Percentiles rank a stretch among this genome's conserved stretches.
phyloP scores from a whole-genome alignment of 2,113 vertebrate species.

The Colius striatus region DNA sequence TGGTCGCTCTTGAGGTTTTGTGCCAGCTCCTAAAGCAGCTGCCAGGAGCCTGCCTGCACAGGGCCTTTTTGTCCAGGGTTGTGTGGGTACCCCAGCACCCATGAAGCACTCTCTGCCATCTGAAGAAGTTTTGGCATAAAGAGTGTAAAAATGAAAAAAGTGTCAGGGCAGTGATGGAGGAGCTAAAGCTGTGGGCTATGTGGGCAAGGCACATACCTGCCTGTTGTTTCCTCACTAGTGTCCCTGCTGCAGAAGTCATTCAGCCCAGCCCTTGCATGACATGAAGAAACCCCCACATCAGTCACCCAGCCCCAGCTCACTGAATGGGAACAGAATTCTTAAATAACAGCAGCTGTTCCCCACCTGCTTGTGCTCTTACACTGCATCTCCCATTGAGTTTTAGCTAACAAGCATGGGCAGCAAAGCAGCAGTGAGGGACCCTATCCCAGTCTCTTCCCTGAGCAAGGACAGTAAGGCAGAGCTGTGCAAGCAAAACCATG shows the following conservation, averaged over 20 bases:
- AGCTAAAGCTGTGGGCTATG: neutral
- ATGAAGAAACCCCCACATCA: neutral
- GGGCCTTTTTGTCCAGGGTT: accelerated
- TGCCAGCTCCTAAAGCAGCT: neutral
- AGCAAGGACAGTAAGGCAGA: neutral
- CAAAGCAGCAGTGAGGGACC: neutral
- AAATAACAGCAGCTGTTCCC: neutral
- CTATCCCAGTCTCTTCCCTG: neutral
- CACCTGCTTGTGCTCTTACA: neutral
- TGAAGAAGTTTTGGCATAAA: neutral
- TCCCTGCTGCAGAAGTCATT: neutral
- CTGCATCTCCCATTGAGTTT: neutral
- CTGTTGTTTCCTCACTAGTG: neutral
- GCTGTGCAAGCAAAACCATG: accelerated
- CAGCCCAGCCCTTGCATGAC: neutral
- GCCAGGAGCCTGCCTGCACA: neutral
- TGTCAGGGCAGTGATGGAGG: neutral
- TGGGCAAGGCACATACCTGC: neutral
- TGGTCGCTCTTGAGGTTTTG: neutral
- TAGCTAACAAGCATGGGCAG: neutral
- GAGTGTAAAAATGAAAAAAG: neutral
- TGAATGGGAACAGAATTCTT: neutral
- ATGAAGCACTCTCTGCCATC: neutral
- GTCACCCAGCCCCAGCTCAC: neutral
- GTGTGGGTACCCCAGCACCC: neutral